Percentiles rank a stretch among this genome's conserved stretches.
Conservation (phyloP, 2,113 vertebrate genomes). For the Tautogolabrus adspersus region DNA sequence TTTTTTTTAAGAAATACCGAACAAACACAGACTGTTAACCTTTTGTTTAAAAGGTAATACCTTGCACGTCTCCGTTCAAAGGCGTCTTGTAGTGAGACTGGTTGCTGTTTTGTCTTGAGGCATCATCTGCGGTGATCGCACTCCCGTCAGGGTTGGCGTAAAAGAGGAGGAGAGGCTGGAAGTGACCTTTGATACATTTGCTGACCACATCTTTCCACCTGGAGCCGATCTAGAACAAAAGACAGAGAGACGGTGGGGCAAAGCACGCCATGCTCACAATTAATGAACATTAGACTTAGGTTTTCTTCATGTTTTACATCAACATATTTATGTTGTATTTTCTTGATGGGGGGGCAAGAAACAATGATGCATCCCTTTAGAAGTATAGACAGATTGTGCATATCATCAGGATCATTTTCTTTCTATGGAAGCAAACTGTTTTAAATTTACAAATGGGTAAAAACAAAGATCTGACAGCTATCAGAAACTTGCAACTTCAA, state of each 20-base stretch:
- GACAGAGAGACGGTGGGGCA: slow-evolving; percentile 16
- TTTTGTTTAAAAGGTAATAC: slow-evolving; percentile 66
- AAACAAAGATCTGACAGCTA: background rate
- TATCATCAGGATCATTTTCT: background rate
- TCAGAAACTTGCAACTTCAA: background rate
- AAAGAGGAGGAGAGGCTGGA: slow-evolving; percentile 95
- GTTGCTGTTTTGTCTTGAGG: slow-evolving; percentile 83
- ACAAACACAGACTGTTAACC: background rate
- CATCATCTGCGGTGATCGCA: slow-evolving; percentile 89
- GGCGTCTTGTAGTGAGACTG: slow-evolving; percentile 84
- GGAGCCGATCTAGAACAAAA: slow-evolving; percentile 86
- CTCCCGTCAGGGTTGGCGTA: slow-evolving; percentile 95
- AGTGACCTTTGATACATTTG: slow-evolving; percentile 95
- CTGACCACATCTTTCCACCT: slow-evolving; percentile 96
- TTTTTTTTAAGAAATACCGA: background rate
- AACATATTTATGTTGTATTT: background rate
- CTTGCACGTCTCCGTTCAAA: slow-evolving; percentile 82
- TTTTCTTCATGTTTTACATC: too few species aligned
- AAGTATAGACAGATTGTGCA: background rate
- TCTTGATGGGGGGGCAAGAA: background rate
- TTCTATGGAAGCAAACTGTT: background rate
- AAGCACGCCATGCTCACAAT: background rate
- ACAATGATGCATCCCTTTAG: background rate
- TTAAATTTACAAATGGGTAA: background rate
- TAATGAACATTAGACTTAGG: background rate